Percentiles rank a stretch among this genome's conserved stretches.
Evolutionary conservation across 2,888 invertebrate genomes (phyloP).

Genomic region (Dasypolia templi): DNA sequence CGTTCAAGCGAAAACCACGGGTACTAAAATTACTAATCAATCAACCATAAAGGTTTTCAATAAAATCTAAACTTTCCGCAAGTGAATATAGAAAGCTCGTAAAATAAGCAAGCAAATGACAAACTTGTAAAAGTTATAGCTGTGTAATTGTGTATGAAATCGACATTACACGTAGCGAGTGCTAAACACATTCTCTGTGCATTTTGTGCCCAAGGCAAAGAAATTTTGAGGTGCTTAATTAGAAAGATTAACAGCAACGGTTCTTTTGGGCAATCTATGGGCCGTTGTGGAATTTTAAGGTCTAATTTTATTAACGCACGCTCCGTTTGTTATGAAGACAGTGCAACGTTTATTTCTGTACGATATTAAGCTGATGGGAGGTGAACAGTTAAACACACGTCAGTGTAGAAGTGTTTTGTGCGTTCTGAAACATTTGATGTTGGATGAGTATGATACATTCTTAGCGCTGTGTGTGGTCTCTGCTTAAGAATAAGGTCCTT

Average conservation of each 20-base stretch:
- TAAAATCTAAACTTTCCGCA: conserved; percentile 27
- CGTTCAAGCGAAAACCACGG: conserved; percentile 30
- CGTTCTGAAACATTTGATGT: conserved; percentile 15
- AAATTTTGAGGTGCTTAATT: conserved; percentile 71
- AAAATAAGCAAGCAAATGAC: conserved; percentile 43
- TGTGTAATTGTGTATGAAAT: conserved; percentile 65
- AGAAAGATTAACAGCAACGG: conserved; percentile 69
- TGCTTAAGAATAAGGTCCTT: conserved; percentile 10
- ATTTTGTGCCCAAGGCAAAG: conserved; percentile 61
- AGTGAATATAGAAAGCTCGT: conserved; percentile 64
- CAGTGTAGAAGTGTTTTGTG: conserved; percentile 7
- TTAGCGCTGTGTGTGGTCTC: conserved; percentile 24
- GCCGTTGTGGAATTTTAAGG: conserved; percentile 56
- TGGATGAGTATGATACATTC: neutral
- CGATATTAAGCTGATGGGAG: conserved; percentile 29
- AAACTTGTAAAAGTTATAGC: conserved; percentile 47
- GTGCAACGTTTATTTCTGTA: conserved; percentile 51
- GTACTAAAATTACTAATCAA: conserved; percentile 38
- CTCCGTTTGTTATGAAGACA: conserved; percentile 47
- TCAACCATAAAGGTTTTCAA: conserved; percentile 40
- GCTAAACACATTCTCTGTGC: conserved; percentile 62
- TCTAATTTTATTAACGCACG: conserved; percentile 65
- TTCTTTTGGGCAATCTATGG: conserved; percentile 58
- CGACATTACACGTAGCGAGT: conserved; percentile 63
- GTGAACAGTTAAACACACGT: conserved; percentile 18